Conservation (phyloP, 2,888 invertebrate species). For the Metacarcinus magister region DNA sequence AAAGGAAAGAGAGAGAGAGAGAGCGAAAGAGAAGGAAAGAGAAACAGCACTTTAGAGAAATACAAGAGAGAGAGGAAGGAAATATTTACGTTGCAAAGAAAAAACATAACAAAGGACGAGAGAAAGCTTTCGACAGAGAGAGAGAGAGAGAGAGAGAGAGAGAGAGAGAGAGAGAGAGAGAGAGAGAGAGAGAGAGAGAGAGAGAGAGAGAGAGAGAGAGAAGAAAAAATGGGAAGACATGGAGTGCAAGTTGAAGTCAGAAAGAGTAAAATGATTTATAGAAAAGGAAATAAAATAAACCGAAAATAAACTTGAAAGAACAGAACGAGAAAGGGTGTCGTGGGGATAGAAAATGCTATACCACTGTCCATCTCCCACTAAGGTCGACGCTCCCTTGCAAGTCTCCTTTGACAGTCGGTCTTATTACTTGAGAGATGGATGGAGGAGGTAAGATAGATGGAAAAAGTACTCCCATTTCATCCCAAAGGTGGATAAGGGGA, state of each 20-base stretch:
- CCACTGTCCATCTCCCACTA: neutral
- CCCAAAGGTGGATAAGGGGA: neutral
- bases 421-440: neutral
- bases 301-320: neutral
- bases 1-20: neutral
- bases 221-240: neutral
- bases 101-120: neutral
- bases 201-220: constrained; percentile 8
- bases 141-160: constrained; percentile 29
- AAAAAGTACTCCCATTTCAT: neutral
- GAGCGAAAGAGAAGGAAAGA: neutral
- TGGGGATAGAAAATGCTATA: neutral
- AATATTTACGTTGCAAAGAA: neutral
- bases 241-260: neutral
- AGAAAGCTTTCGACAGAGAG: neutral
- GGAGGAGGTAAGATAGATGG: neutral
- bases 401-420: neutral
- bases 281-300: neutral
- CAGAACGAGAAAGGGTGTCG: neutral
- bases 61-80: neutral
- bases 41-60: neutral
- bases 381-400: neutral
- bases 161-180: constrained; percentile 43
- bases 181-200: constrained; percentile 33
- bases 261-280: neutral